These are phyloP conservation scores for Actinopyga echinites DNA, from an alignment of 53 echinoderm and acorn worm species.

Conservation along the genomic window DNA sequence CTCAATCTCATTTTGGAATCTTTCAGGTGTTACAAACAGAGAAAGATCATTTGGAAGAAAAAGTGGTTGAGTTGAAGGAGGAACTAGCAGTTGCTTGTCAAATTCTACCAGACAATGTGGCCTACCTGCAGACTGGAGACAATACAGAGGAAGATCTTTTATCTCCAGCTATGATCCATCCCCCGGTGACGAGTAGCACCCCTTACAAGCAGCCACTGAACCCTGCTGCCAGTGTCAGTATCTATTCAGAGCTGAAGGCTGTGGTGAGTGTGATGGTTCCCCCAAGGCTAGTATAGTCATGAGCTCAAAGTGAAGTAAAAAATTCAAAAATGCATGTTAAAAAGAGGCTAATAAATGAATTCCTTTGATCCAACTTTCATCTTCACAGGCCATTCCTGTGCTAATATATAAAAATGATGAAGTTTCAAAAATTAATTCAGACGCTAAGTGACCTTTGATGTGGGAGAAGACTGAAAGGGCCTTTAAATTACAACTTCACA, in stretches of 20 bases:
- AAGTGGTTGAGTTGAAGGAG: conserved; percentile 65
- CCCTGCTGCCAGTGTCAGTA: neutral
- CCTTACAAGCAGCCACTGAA: conserved; percentile 6
- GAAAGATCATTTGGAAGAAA: conserved; percentile 66
- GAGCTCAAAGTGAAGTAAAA: too few relatives aligned
- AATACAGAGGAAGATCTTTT: conserved; percentile 15
- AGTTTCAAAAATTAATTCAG: too few relatives aligned
- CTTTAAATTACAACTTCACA: too few relatives aligned
- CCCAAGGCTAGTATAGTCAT: too few relatives aligned
- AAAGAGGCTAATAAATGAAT: too few relatives aligned
- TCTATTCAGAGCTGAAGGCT: conserved; percentile 34
- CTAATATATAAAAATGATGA: too few relatives aligned
- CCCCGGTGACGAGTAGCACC: conserved; percentile 44
- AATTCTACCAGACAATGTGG: conserved; percentile 11
- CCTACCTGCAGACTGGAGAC: conserved; percentile 14
- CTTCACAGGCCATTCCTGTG: too few relatives aligned
- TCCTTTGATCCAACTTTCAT: too few relatives aligned
- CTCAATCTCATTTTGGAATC: too few relatives aligned
- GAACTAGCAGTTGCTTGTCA: conserved; percentile 57
- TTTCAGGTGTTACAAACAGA: conserved; percentile 69
- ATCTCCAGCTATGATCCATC: conserved; percentile 7
- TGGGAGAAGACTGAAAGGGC: too few relatives aligned
- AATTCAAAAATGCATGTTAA: too few relatives aligned
- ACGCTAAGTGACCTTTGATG: too few relatives aligned
- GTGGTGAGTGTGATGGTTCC: conserved; percentile 12